Evolutionary conservation across 2,113 vertebrate species (phyloP).

Genomic region (Rattus rattus): DNA sequence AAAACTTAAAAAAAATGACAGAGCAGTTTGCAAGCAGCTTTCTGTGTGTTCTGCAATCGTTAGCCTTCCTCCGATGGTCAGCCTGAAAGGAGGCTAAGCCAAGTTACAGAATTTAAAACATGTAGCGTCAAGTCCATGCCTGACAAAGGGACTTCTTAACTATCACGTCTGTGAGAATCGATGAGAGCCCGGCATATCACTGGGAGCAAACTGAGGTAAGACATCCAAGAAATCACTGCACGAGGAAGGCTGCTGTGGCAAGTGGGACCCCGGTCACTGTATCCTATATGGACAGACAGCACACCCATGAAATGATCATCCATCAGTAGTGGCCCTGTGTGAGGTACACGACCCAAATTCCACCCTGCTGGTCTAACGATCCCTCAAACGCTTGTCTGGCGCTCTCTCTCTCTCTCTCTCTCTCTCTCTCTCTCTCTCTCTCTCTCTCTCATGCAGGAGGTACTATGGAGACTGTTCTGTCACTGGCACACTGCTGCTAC

Average conservation of each 20-base stretch:
- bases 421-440: too few relatives aligned
- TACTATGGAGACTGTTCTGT: neutral
- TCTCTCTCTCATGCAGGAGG: neutral
- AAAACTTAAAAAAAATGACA: conserved; percentile 41
- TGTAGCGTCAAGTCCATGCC: conserved; percentile 61
- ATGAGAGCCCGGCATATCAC: neutral
- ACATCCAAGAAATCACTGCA: neutral
- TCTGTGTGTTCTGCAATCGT: neutral
- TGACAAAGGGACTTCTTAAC: conserved; percentile 15
- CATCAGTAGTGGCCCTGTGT: neutral
- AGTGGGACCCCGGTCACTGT: neutral
- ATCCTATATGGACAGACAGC: neutral
- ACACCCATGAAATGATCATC: neutral
- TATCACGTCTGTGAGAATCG: conserved; percentile 42
- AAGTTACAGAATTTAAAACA: conserved; percentile 28
- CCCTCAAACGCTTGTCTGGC: neutral
- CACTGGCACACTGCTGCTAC: neutral
- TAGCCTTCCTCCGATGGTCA: conserved; percentile 2
- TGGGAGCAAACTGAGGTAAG: neutral
- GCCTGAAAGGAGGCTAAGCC: conserved; percentile 38
- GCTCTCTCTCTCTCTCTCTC: neutral
- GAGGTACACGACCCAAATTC: neutral
- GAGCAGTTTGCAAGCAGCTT: neutral
- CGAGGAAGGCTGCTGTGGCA: neutral
- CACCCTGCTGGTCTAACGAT: neutral